Evolutionary conservation across 2,113 vertebrate species (phyloP).

Genomic region (Gasterosteus aculeatus): DNA sequence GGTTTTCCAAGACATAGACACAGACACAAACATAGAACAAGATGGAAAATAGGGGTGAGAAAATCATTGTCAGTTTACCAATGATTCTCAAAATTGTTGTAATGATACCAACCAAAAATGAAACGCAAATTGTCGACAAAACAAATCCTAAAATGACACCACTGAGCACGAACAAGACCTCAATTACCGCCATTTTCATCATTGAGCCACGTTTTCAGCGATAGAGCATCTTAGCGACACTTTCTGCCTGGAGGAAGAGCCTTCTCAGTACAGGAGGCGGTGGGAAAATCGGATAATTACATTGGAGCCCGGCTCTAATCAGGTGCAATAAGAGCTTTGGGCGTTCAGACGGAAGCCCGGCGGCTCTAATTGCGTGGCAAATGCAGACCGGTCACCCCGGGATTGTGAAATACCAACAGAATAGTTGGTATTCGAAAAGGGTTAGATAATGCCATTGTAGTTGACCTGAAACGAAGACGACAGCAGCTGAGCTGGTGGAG

Average conservation of each 20-base stretch:
- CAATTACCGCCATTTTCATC: too few relatives aligned
- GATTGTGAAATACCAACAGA: slow-evolving; percentile 48
- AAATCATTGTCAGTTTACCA: too few relatives aligned
- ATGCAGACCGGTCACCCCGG: slow-evolving; percentile 42
- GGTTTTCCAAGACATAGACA: not conserved
- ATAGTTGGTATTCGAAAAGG: slow-evolving; percentile 26
- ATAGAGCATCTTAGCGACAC: slow-evolving; percentile 9
- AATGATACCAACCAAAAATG: too few relatives aligned
- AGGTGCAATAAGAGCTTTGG: slow-evolving; percentile 69
- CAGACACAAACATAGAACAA: not conserved
- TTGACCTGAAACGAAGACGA: slow-evolving; percentile 70
- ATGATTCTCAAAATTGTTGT: too few relatives aligned
- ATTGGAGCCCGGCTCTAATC: slow-evolving; percentile 63
- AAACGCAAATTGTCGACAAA: too few relatives aligned
- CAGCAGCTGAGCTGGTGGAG: slow-evolving; percentile 11
- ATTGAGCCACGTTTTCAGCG: not conserved
- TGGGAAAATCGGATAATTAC: slow-evolving; percentile 49
- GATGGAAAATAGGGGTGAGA: too few relatives aligned
- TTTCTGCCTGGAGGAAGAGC: slow-evolving; percentile 15
- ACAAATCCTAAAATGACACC: too few relatives aligned
- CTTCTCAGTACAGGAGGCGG: slow-evolving; percentile 31
- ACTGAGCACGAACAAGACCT: too few relatives aligned
- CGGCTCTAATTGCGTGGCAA: slow-evolving; percentile 48
- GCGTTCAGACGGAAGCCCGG: slow-evolving; percentile 47
- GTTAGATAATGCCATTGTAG: slow-evolving; percentile 54